Evolutionary conservation across 92 coral and sea anemone genomes (phyloP).

Genomic region (Porites rus): DNA sequence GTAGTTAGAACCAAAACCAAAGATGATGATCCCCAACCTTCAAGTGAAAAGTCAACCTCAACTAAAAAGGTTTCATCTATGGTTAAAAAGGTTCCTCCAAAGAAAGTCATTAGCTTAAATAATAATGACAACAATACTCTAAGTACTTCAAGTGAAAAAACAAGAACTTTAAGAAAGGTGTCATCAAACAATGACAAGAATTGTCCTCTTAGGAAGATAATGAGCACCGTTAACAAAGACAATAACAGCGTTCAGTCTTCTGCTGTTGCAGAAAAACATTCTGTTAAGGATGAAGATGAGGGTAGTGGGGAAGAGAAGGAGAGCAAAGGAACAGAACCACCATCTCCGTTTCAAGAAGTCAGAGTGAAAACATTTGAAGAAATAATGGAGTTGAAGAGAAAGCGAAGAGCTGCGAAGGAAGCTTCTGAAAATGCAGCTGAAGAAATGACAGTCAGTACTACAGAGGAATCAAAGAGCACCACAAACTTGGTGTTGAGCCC

Average conservation of each 20-base stretch:
- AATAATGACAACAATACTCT: not conserved
- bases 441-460: not conserved
- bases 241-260: not conserved
- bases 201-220: conserved; percentile 10
- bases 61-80: not conserved
- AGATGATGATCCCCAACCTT: not conserved
- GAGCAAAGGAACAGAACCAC: conserved; percentile 35
- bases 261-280: not conserved
- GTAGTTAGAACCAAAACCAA: not conserved
- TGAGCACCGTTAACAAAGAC: not conserved
- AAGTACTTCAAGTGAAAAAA: not conserved
- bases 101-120: not conserved
- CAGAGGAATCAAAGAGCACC: conserved; percentile 6
- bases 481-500: not conserved
- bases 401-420: conserved; percentile 30
- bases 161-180: not conserved
- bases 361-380: conserved; percentile 82
- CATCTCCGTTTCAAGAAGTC: conserved; percentile 50
- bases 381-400: conserved; percentile 77
- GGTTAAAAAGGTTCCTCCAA: not conserved
- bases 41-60: not conserved
- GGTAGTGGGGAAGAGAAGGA: conserved; percentile 13
- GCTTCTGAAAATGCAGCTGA: not conserved
- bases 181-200: not conserved
- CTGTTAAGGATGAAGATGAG: not conserved